Evolutionary conservation across 2,113 vertebrate species (phyloP).

Genomic region (Dunckerocampus dactyliophorus): DNA sequence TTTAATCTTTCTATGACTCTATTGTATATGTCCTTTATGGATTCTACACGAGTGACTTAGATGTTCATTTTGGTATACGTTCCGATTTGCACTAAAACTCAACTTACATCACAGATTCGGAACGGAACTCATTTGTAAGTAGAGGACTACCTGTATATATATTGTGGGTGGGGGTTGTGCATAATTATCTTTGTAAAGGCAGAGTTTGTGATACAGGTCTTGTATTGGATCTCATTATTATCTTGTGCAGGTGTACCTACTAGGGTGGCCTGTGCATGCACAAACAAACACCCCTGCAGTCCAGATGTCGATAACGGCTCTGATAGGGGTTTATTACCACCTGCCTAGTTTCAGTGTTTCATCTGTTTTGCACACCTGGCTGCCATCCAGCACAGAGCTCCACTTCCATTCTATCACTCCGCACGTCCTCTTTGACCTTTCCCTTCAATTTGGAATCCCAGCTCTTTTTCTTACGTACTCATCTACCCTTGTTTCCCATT

Average conservation of each 20-base stretch:
- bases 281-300: slow-evolving; percentile 23
- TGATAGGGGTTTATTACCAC: slow-evolving; percentile 39
- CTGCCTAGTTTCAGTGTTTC: slow-evolving; percentile 44
- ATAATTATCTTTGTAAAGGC: no score
- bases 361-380: slow-evolving; percentile 59
- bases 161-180: no score
- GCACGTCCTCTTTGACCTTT: slow-evolving; percentile 52
- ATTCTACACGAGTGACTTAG: no score
- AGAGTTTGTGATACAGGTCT: no score
- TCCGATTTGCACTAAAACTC: no score
- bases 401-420: slow-evolving; percentile 35
- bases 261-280: not conserved
- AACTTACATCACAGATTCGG: no score
- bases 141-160: no score
- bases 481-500: slow-evolving; percentile 14
- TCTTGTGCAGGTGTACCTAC: not conserved
- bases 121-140: no score
- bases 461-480: not conserved
- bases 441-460: slow-evolving; percentile 12
- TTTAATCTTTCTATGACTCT: no score
- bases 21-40: no score
- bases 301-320: slow-evolving; percentile 50
- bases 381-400: slow-evolving; percentile 36
- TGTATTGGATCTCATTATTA: not conserved
- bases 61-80: no score